These are phyloP conservation scores for Callorhinus ursinus DNA, from an alignment of 2,113 vertebrate species.

Conservation along the genomic window DNA sequence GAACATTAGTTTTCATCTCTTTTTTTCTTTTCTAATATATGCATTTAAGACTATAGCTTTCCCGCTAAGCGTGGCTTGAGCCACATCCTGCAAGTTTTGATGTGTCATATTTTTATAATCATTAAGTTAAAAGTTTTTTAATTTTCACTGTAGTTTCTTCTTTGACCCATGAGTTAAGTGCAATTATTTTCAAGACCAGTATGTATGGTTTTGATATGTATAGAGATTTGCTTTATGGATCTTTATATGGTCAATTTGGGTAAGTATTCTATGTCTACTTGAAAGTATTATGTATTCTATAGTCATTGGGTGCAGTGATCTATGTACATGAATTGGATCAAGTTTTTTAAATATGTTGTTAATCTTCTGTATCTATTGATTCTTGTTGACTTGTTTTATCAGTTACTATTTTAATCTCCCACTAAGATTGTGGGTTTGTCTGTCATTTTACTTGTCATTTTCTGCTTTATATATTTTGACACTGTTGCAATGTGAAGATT, in stretches of 20 bases:
- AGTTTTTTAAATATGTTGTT: background rate
- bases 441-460: background rate
- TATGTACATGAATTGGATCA: background rate
- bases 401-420: background rate
- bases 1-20: background rate
- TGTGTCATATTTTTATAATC: background rate
- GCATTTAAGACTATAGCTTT: background rate
- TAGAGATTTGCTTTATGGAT: background rate
- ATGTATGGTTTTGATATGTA: background rate
- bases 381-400: background rate
- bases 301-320: background rate
- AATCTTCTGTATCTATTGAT: background rate
- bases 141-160: constrained; percentile 17
- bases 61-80: background rate
- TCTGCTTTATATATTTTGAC: constrained; percentile 7
- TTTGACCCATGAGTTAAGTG: background rate
- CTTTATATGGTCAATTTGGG: background rate
- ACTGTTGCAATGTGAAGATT: background rate
- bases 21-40: background rate
- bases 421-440: background rate
- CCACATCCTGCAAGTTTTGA: background rate
- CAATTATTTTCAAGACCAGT: constrained; percentile 1
- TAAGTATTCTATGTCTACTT: background rate
- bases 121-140: constrained; percentile 15
- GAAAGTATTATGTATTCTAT: background rate